Conservation (phyloP, 2,888 invertebrate genomes). For the Mimas tiliae region DNA sequence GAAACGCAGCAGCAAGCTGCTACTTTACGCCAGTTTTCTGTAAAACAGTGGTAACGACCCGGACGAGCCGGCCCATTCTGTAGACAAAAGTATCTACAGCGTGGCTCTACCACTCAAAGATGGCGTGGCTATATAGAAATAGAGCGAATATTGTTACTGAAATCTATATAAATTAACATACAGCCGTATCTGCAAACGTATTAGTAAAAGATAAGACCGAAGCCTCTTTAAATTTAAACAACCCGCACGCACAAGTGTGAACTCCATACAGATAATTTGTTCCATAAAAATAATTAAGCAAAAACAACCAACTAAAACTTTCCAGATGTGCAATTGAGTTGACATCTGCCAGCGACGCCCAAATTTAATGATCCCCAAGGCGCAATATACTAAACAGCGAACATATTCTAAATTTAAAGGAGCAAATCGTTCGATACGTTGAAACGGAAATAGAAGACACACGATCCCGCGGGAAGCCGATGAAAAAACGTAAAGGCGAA, state of each 20-base stretch:
- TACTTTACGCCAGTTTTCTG: too few species aligned
- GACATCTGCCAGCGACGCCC: slow-evolving; percentile 70
- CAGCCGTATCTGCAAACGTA: not conserved
- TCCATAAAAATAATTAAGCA: slow-evolving; percentile 38
- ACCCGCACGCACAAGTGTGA: slow-evolving; percentile 15
- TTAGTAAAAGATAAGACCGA: not conserved
- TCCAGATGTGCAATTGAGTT: slow-evolving; percentile 67
- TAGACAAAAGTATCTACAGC: too few species aligned
- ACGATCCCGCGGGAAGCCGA: slow-evolving; percentile 81
- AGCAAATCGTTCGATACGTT: slow-evolving; percentile 81
- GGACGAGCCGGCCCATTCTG: too few species aligned
- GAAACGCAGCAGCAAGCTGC: too few species aligned
- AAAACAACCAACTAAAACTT: slow-evolving; percentile 49
- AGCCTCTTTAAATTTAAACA: not conserved
- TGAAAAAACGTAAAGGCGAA: slow-evolving; percentile 81
- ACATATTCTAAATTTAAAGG: slow-evolving; percentile 79
- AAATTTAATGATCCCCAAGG: slow-evolving; percentile 79
- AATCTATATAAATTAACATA: not conserved
- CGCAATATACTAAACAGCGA: slow-evolving; percentile 80
- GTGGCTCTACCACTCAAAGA: too few species aligned
- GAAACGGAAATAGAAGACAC: slow-evolving; percentile 84
- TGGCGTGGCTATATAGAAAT: too few species aligned
- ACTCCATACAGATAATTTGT: slow-evolving; percentile 49
- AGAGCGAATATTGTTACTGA: not conserved
- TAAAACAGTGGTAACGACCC: too few species aligned